phyloP scores from a whole-genome alignment of 2,888 invertebrate species.

The Bedellia somnulentella region DNA sequence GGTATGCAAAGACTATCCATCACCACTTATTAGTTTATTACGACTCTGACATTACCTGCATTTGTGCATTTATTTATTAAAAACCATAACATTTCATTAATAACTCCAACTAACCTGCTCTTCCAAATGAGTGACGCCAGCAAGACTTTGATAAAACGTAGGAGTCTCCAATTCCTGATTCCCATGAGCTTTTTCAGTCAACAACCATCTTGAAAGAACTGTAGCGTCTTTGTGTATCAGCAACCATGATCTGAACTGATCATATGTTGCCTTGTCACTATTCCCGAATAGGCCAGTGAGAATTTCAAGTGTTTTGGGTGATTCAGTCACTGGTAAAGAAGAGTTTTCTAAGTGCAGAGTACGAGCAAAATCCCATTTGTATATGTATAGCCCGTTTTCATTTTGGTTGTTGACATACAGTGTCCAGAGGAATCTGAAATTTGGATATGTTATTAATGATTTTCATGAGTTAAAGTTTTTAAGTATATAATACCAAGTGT shows the following conservation, averaged over 20 bases:
- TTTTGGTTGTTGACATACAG: conserved; percentile 82
- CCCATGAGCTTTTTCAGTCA: conserved; percentile 67
- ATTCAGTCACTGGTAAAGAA: conserved; percentile 31
- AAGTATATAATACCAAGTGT: too few relatives aligned
- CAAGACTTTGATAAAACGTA: conserved; percentile 91
- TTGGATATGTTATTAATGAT: conserved; percentile 16
- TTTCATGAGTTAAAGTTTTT: conserved; percentile 13
- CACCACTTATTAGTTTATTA: too few relatives aligned
- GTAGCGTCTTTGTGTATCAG: conserved; percentile 75
- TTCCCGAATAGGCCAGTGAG: conserved; percentile 38
- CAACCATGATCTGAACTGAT: conserved; percentile 81
- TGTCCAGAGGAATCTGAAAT: conserved; percentile 76
- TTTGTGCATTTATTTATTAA: too few relatives aligned
- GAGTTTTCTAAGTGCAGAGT: conserved; percentile 62
- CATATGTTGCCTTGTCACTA: conserved; percentile 63
- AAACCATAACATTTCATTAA: too few relatives aligned
- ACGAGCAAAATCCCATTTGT: conserved; percentile 72
- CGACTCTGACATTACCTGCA: too few relatives aligned
- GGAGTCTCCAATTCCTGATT: conserved; percentile 83
- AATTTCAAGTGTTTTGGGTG: conserved; percentile 32
- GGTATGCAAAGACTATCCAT: too few relatives aligned
- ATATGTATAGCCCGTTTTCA: conserved; percentile 64
- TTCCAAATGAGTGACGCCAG: conserved; percentile 88
- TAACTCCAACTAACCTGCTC: conserved; percentile 73
- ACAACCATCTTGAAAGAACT: conserved; percentile 78